phyloP scores from a whole-genome alignment of 1,140 invertebrate species.

The Panagrolaimus sp. region DNA sequence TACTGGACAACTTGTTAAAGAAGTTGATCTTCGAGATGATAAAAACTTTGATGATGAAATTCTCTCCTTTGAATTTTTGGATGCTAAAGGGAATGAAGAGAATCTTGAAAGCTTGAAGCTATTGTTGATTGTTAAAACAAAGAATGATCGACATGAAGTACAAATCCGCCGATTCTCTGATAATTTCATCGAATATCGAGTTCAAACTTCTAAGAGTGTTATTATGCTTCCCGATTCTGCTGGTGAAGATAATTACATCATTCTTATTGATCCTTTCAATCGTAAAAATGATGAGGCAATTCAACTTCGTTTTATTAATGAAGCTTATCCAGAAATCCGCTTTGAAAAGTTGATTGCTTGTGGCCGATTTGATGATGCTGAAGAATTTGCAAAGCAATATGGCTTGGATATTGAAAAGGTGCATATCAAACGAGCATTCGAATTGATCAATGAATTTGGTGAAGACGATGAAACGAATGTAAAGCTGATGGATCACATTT shows the following conservation, averaged over 20 bases:
- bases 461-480: neutral
- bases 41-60: conserved; percentile 1
- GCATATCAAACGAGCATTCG: neutral
- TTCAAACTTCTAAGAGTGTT: neutral
- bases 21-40: neutral
- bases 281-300: neutral
- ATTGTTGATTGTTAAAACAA: neutral
- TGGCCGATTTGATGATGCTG: conserved; percentile 18
- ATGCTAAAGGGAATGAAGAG: neutral
- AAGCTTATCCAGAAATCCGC: conserved; percentile 12
- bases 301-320: neutral
- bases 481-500: neutral
- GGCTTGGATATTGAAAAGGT: neutral
- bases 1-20: neutral
- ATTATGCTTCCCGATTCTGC: neutral
- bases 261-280: neutral
- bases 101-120: too few species aligned
- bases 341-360: conserved; percentile 16
- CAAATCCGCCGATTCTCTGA: neutral
- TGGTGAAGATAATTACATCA: neutral
- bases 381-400: conserved; percentile 6
- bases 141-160: neutral
- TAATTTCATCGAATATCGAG: neutral
- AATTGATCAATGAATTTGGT: conserved; percentile 3
- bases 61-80: neutral